Evolutionary conservation across 2,797 vertebrate genomes (phyloP), one percentile per base, ranked within the genome.

Genomic region (Salarias fasciatus): DNA sequence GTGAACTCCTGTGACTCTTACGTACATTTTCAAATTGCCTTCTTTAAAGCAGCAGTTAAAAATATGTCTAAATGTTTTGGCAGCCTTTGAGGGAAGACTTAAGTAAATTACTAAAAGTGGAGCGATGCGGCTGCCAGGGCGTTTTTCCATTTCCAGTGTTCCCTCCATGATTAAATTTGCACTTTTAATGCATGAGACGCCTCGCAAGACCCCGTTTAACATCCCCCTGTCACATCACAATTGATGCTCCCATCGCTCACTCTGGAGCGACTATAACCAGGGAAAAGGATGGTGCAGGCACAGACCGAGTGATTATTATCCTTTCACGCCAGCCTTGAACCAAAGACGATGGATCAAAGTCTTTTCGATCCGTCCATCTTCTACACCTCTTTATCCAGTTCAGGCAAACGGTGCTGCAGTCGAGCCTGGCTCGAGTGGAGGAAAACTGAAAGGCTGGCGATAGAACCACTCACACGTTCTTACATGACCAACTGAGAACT

Each of bases 41-140:
- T 44, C n/a, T 30, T 13, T 28, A 36, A 50, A 24, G 5, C 2
- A 5, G n/a, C 11, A 46, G 3, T 30, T 47, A 14, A 63, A 51
- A 40, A 4, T 30, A 11, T 37, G 28, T 55, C 0, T 7, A 4
- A 24, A 49, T 45, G 35, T 50, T 59, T 64, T 70, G 65, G 65
- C 57, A 58, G 30, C 4, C 57, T 62, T 53, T 15, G 0, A 14
- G 11, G 0, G 9, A 52, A 9, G 37, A 37, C 12, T 42, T 45
- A 12, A 41, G 33, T 45, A 15, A 33, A 54, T 66, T 14, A 67
- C 56, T 53, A 29, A 44, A 42, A 42, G 44, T 43, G 55, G 52
- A 65, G 36, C 43, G 38, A 45, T 1, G 6, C 44, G 35, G n/a
- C 0, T 57, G 49, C 51, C 60, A 53, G 11, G 44, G 36, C 52